These are phyloP conservation scores for Neodon shergylaensis DNA, from an alignment of 2,113 vertebrate genomes.

Conservation along the genomic window DNA sequence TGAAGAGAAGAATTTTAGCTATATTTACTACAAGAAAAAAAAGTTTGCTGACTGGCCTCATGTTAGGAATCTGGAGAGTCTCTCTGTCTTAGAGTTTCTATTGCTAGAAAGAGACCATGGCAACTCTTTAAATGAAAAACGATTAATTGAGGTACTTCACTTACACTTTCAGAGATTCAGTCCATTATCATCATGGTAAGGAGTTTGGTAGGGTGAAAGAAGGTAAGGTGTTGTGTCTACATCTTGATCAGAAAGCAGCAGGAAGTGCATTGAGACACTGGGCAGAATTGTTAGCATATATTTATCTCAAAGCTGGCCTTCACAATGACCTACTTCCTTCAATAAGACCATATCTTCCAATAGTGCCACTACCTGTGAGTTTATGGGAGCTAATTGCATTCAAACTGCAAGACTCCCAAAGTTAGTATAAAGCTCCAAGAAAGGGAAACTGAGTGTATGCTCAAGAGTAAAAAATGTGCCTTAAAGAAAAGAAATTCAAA, in stretches of 20 bases:
- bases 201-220: neutral
- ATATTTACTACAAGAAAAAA: neutral
- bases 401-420: neutral
- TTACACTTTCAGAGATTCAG: neutral
- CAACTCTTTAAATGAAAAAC: neutral
- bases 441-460: neutral
- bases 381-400: neutral
- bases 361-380: neutral
- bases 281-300: neutral
- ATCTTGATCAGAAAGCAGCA: neutral
- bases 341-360: neutral
- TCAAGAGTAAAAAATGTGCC: neutral
- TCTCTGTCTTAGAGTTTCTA: neutral
- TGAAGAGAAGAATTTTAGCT: neutral
- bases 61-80: neutral
- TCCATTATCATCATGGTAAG: neutral
- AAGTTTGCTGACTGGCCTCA: neutral
- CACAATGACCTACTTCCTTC: neutral
- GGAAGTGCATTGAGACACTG: neutral
- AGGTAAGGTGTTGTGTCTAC: neutral
- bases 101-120: neutral
- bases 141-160: neutral
- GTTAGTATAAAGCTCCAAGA: neutral
- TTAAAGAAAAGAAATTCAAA: neutral
- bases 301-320: neutral